Evolutionary conservation across 2,113 vertebrate genomes (phyloP).

Genomic region (Seriola aureovittata): DNA sequence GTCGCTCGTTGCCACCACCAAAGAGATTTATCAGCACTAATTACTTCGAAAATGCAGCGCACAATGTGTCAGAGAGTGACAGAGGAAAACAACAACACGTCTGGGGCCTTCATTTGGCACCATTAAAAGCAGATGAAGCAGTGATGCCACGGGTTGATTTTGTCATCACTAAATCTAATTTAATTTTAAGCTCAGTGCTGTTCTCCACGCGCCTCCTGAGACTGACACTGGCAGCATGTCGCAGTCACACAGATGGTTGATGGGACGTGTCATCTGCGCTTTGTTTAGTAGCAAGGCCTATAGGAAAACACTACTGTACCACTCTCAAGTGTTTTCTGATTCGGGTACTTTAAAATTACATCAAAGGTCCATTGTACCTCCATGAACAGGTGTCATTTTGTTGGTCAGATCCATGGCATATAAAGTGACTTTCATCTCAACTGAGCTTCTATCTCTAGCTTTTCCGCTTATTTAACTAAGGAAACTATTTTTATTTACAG

Average conservation of each 20-base stretch:
- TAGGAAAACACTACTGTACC: slow-evolving; percentile 39
- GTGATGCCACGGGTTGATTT: slow-evolving; percentile 49
- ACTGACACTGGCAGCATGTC: slow-evolving; percentile 59
- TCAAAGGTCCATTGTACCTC: slow-evolving; percentile 9
- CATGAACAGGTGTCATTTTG: not conserved
- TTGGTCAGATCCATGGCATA: not conserved
- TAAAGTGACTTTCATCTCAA: slow-evolving; percentile 17
- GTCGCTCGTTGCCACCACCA: slow-evolving; percentile 2
- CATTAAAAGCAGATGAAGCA: slow-evolving; percentile 34
- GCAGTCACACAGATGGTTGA: slow-evolving; percentile 68
- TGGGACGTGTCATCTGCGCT: slow-evolving; percentile 63
- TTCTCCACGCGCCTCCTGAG: slow-evolving; percentile 41
- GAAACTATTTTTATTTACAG: slow-evolving; percentile 21
- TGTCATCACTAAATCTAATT: slow-evolving; percentile 64
- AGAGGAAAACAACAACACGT: slow-evolving; percentile 33
- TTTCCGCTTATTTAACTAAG: not conserved
- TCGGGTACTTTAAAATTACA: slow-evolving; percentile 1
- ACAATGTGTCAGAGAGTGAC: slow-evolving; percentile 30
- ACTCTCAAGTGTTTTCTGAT: slow-evolving; percentile 33
- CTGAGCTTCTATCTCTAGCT: not conserved
- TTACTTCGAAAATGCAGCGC: slow-evolving; percentile 34
- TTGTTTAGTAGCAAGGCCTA: slow-evolving; percentile 28
- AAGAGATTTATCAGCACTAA: slow-evolving; percentile 36
- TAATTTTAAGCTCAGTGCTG: slow-evolving; percentile 57
- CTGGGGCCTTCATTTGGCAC: slow-evolving; percentile 36